Evolutionary conservation across 2,888 invertebrate species (phyloP).

Genomic region (Andrena minutula): DNA sequence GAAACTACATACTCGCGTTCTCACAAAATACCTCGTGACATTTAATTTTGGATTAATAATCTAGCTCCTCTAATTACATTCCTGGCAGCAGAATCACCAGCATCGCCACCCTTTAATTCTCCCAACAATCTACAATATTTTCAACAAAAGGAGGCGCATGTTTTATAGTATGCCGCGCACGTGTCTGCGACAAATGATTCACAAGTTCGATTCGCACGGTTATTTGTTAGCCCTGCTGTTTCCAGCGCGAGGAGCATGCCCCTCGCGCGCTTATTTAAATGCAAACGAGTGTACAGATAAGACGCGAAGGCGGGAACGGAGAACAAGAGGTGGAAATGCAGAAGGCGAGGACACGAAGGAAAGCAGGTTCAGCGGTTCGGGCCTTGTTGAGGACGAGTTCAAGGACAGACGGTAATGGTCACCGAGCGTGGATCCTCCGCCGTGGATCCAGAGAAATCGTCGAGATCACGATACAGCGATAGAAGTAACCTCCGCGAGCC

Average conservation of each 20-base stretch:
- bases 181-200: conserved; percentile 6
- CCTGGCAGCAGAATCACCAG: no score
- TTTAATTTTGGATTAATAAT: no score
- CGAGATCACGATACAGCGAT: conserved; percentile 57
- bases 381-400: conserved; percentile 73
- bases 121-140: no score
- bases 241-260: background rate
- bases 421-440: conserved; percentile 36
- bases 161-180: background rate
- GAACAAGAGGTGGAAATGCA: conserved; percentile 39
- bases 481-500: conserved; percentile 22
- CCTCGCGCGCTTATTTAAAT: conserved; percentile 42
- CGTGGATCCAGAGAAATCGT: conserved; percentile 58
- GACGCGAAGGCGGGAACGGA: conserved; percentile 34
- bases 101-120: background rate
- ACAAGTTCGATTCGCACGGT: conserved; percentile 18
- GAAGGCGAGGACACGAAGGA: conserved; percentile 37
- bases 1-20: no score
- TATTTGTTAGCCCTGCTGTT: conserved; percentile 44
- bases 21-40: no score
- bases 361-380: conserved; percentile 64
- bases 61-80: no score
- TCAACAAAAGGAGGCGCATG: no score
- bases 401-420: conserved; percentile 66
- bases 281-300: conserved; percentile 55